Conservation (phyloP, 1,140 invertebrate species). For the Mya arenaria region DNA sequence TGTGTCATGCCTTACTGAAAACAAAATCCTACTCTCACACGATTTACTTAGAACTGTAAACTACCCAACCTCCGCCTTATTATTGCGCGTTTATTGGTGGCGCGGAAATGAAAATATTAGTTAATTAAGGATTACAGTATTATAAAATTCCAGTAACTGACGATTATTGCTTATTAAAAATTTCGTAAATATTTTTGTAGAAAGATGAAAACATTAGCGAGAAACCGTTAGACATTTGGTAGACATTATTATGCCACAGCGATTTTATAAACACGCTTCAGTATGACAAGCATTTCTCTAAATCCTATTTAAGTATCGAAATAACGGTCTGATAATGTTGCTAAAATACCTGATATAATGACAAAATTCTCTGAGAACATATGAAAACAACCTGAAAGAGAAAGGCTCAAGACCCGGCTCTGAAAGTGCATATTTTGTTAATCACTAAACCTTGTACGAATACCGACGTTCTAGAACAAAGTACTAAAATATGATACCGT, state of each 20-base stretch:
- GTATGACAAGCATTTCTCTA: conserved; percentile 35
- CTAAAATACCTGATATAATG: not conserved
- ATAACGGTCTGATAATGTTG: conserved; percentile 9
- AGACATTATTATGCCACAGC: conserved; percentile 12
- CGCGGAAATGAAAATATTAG: conserved; percentile 27
- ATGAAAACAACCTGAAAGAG: not conserved
- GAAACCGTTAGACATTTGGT: conserved; percentile 41
- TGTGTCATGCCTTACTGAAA: not conserved
- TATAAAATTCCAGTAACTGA: conserved; percentile 34
- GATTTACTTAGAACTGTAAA: not conserved
- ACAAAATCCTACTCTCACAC: not conserved
- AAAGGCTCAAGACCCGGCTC: too few species aligned
- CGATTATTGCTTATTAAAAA: conserved; percentile 33
- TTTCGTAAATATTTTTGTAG: conserved; percentile 15
- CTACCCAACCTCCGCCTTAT: not conserved
- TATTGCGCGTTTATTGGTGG: conserved; percentile 15
- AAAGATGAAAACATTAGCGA: conserved; percentile 16
- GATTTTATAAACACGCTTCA: conserved; percentile 13
- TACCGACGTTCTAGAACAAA: too few species aligned
- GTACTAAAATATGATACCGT: too few species aligned
- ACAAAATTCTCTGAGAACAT: not conserved
- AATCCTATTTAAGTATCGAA: conserved; percentile 16
- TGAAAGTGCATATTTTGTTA: too few species aligned
- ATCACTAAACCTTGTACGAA: too few species aligned
- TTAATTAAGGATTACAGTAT: conserved; percentile 33